Evolutionary conservation across 2,888 invertebrate genomes (phyloP).

Genomic region (Hydrotaea diabolus): DNA sequence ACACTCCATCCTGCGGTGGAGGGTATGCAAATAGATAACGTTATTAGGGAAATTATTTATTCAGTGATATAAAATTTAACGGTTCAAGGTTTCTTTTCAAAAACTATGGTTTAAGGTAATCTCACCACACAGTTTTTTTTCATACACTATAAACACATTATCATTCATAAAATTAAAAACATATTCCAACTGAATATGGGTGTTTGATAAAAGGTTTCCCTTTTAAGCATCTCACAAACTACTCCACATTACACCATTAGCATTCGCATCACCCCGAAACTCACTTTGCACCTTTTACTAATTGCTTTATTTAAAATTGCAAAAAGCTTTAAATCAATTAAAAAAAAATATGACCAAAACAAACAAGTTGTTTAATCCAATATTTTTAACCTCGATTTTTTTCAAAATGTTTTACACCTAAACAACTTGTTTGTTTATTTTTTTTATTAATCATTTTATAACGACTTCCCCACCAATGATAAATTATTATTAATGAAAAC

Average conservation of each 20-base stretch:
- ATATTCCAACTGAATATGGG: not conserved
- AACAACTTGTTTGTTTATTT: conserved; percentile 18
- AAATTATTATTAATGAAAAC: not conserved
- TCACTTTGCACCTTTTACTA: not conserved
- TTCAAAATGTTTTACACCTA: not conserved
- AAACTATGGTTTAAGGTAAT: too few species aligned
- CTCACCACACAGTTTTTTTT: too few species aligned
- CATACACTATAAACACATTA: too few species aligned
- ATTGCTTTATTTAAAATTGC: conserved; percentile 12
- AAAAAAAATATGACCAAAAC: not conserved
- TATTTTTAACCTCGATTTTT: too few species aligned
- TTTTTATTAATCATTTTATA: not conserved
- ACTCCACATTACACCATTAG: not conserved
- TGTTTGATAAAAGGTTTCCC: not conserved
- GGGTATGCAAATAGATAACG: too few species aligned
- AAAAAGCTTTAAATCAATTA: conserved; percentile 6
- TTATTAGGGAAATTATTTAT: too few species aligned
- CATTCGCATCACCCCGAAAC: too few species aligned
- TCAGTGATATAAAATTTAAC: too few species aligned
- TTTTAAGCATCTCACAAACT: not conserved
- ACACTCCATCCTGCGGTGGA: too few species aligned
- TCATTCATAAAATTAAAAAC: not conserved
- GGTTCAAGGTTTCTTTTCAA: too few species aligned
- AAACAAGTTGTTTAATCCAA: conserved; percentile 1
- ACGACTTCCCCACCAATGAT: not conserved